Evolutionary conservation across 2,888 invertebrate species (phyloP), one percentile per base, ranked within the genome.

Genomic region (Podotricha telesiphe): DNA sequence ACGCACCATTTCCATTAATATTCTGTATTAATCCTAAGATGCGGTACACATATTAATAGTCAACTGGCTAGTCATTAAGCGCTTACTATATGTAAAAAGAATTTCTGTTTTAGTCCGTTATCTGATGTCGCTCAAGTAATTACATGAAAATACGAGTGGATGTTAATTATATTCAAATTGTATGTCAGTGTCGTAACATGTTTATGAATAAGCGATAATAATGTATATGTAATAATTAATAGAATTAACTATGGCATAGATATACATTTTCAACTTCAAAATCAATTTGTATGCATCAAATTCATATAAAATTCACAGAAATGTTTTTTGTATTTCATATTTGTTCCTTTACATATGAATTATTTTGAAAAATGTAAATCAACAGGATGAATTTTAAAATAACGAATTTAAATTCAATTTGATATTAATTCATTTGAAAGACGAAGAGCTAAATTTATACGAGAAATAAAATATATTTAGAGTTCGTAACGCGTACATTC

Each of bases 11-110:
- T 59, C 59, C 7, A 59, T 22, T 45, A 10, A 22, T 6, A 45
- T 59, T 59, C 22, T 15, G 20, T 20, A 15, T 58, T 22, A 58
- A 20, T 3, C 6, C n/a, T 58, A 42, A 58, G 42, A 42, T 34
- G 28, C 17, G 22, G n/a, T 1, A 58, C 15, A 37, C 15, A 2
- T 22, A 22, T 42, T 22, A 42, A 20, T 40, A 22, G 17, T 53
- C 28, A 67, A 45, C 59, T 61, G 42, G 34, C 28, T 20, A 42
- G 59, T 67, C 59, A 59, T 59, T 67, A 59, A 59, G 28, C 19
- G 13, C 13, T 67, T 59, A 59, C 50, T 42, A 51, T 42, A 58
- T 2, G 59, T 50, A 61, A 53, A 51, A 66, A 59, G 45, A 15
- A 15, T 20, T 62, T 48, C 22, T 47, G 47, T 61, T 47, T 22